Evolutionary conservation across 2,113 vertebrate genomes (phyloP).

Genomic region (Ibidorhyncha struthersii): DNA sequence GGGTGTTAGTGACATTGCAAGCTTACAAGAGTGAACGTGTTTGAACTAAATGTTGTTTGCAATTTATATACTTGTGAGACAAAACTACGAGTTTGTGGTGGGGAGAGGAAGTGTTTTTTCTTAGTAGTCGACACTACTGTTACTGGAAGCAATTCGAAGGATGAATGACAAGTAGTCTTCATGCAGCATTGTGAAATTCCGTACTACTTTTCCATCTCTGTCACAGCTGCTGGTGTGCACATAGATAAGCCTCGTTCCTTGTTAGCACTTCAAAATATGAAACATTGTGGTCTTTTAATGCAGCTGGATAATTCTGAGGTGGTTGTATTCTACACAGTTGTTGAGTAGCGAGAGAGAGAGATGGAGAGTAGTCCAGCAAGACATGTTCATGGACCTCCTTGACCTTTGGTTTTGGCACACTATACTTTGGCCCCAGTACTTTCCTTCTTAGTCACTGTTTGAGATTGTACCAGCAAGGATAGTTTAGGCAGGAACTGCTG

Average conservation of each 20-base stretch:
- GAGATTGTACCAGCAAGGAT: not conserved
- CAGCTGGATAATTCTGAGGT: not conserved
- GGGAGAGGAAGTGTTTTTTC: not conserved
- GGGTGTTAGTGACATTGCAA: not conserved
- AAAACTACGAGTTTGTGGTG: fast-evolving
- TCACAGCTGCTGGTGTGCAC: not conserved
- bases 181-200: not conserved
- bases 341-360: not conserved
- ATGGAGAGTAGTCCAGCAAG: not conserved
- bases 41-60: not conserved
- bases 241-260: not conserved
- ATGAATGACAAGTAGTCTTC: not conserved
- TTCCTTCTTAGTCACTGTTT: not conserved
- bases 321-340: not conserved
- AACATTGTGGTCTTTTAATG: not conserved
- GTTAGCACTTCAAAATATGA: not conserved
- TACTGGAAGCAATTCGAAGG: not conserved
- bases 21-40: not conserved
- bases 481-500: not conserved
- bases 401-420: not conserved
- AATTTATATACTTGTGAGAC: not conserved
- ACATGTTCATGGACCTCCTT: not conserved
- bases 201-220: not conserved
- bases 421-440: not conserved
- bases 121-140: not conserved